Base-by-base conservation (phyloP, 1,140 invertebrate species). In the Drosophila suzukii region DNA sequence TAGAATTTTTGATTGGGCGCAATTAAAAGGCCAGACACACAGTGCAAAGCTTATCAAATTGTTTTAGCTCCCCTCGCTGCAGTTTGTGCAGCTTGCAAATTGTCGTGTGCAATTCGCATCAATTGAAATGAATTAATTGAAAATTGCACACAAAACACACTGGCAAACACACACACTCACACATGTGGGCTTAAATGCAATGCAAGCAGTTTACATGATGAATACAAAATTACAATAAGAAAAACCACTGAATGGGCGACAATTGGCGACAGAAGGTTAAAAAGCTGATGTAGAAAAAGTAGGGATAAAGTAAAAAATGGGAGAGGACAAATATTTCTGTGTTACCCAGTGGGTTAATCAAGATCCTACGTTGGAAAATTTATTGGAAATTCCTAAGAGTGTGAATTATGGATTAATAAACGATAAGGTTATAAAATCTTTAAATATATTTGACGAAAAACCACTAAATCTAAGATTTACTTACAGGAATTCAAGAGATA, bases 61-160 rank as follows among this genome's bases (percentile, higher is more conserved):
- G 36, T 41, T 27, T 32, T 47, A 44, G 27, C 63, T 44, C 43
- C 65, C 67, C 67, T 68, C 44, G 44, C 38, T 66, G 41, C 61
- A 50, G 32, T 66, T 67, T 15, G 36, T 71, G 67, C 51, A 70
- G 43, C 63, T 49, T 57, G 43, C 49, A 63, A 66, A 85, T 75
- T 77, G 61, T 68, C 75, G 74, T 75, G 60, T 78, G 83, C 71
- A 75, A 88, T 83, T 75, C 79, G 66, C 72, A 62, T 88, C 84
- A 88, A 88, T 88, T 86, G 83, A 83, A 67, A 75, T 66, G 79
- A 86, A 86, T 84, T 84, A 83, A 83, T 73, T 78, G 75, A 78
- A 72, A 78, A 83, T 84, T 86, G 81, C 81, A 76, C 71, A 70
- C 54, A 68, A 44, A 62, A 41, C 62, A 83, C 50, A 72, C 32